phyloP scores from a whole-genome alignment of 2,797 vertebrate genomes.

The Vireo griseus region DNA sequence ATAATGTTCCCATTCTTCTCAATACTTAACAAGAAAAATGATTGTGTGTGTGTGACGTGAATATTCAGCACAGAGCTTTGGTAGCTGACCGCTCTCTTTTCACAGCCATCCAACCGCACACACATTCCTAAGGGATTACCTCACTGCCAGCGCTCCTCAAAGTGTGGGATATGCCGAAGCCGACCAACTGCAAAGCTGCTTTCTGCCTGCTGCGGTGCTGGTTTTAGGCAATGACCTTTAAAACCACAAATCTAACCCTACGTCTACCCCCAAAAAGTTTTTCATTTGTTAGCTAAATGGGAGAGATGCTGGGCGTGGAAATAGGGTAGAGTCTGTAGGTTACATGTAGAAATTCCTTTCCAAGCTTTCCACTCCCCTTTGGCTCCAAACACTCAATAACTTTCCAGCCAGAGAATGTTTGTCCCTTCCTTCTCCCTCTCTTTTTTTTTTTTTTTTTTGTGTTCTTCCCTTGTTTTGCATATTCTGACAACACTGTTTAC shows the following conservation, averaged over 20 bases:
- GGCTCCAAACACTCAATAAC: constrained; percentile 28
- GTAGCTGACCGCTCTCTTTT: constrained; percentile 72
- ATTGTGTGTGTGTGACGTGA: constrained; percentile 62
- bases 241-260: constrained; percentile 17
- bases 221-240: constrained; percentile 34
- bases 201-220: not conserved
- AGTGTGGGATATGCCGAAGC: constrained; percentile 23
- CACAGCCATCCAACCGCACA: constrained; percentile 72
- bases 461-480: constrained; percentile 43
- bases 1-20: constrained; percentile 64
- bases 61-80: constrained; percentile 59
- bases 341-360: not conserved
- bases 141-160: constrained; percentile 59
- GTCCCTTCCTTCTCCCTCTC: constrained; percentile 27
- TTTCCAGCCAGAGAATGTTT: constrained; percentile 49
- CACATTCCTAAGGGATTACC: constrained; percentile 74
- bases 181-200: constrained; percentile 20
- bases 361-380: constrained; percentile 22
- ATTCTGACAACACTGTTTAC: constrained; percentile 58
- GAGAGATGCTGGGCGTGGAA: not conserved
- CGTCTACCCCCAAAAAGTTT: not conserved
- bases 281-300: not conserved
- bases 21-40: constrained; percentile 64
- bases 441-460: not conserved
- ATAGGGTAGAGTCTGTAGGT: not conserved